Conservation (phyloP, 2,797 vertebrate genomes). For the Clarias laeviceps region DNA sequence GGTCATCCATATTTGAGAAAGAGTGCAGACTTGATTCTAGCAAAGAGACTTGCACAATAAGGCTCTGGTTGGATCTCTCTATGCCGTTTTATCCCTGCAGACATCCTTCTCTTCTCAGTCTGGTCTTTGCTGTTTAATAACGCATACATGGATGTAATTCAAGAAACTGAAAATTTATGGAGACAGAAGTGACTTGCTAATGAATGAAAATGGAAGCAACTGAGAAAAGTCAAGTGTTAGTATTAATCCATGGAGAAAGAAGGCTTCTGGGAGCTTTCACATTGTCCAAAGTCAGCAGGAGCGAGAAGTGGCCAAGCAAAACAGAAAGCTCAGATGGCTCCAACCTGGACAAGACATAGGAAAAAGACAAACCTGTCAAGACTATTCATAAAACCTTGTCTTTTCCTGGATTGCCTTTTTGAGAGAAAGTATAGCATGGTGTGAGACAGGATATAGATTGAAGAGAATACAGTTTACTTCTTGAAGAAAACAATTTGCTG, state of each 20-base stretch:
- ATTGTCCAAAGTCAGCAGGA: slow-evolving; percentile 50
- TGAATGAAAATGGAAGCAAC: slow-evolving; percentile 47
- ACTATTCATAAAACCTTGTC: slow-evolving; percentile 25
- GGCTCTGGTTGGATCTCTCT: not conserved
- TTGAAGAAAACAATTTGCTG: no score
- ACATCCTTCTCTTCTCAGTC: not conserved
- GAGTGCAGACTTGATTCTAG: not conserved
- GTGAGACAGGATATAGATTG: not conserved
- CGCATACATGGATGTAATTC: slow-evolving; percentile 23
- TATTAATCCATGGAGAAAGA: slow-evolving; percentile 47
- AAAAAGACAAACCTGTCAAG: slow-evolving; percentile 13
- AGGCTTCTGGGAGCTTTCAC: slow-evolving; percentile 49
- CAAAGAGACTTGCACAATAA: not conserved
- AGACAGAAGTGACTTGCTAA: slow-evolving; percentile 40
- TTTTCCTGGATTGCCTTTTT: slow-evolving; percentile 4
- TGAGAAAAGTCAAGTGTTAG: slow-evolving; percentile 46
- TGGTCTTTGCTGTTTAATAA: slow-evolving; percentile 23
- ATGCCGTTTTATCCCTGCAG: not conserved
- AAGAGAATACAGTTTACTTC: not conserved
- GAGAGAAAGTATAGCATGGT: not conserved
- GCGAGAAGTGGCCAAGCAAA: slow-evolving; percentile 45
- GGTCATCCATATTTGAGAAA: not conserved
- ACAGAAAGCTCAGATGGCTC: slow-evolving; percentile 36
- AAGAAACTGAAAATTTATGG: slow-evolving; percentile 18
- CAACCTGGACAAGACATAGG: slow-evolving; percentile 40